Percentiles rank a stretch among this genome's conserved stretches.
Conservation (phyloP, 2,888 invertebrate species). For the Aelia acuminata region DNA sequence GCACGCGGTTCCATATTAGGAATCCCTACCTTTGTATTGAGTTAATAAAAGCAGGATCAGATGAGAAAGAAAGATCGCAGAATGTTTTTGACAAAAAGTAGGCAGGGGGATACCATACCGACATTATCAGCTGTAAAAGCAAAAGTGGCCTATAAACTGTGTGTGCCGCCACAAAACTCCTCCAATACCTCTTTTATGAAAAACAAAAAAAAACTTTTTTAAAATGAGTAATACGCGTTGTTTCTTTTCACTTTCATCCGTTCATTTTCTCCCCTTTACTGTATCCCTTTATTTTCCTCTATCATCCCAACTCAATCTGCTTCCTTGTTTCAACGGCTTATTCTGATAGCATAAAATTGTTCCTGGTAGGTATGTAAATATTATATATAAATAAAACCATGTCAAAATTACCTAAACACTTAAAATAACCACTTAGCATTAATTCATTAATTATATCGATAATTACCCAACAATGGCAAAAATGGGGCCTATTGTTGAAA, state of each 20-base stretch:
- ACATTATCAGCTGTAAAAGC: constrained; percentile 44
- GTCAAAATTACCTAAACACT: too few species aligned
- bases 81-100: not conserved
- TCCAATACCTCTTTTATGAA: not conserved
- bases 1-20: not conserved
- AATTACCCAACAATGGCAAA: too few species aligned
- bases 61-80: constrained; percentile 13
- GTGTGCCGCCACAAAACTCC: not conserved
- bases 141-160: constrained; percentile 29
- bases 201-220: constrained; percentile 31
- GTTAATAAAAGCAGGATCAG: constrained; percentile 35
- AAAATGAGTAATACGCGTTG: constrained; percentile 3
- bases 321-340: too few species aligned
- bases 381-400: too few species aligned
- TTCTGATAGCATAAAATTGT: too few species aligned
- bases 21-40: not conserved
- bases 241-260: not conserved
- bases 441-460: too few species aligned
- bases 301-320: not conserved
- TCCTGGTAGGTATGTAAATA: too few species aligned
- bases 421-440: too few species aligned
- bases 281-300: not conserved
- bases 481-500: too few species aligned
- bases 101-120: not conserved
- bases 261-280: not conserved